These are phyloP conservation scores for Spinus pinus DNA, from an alignment of 2,797 vertebrate species.

Conservation along the genomic window DNA sequence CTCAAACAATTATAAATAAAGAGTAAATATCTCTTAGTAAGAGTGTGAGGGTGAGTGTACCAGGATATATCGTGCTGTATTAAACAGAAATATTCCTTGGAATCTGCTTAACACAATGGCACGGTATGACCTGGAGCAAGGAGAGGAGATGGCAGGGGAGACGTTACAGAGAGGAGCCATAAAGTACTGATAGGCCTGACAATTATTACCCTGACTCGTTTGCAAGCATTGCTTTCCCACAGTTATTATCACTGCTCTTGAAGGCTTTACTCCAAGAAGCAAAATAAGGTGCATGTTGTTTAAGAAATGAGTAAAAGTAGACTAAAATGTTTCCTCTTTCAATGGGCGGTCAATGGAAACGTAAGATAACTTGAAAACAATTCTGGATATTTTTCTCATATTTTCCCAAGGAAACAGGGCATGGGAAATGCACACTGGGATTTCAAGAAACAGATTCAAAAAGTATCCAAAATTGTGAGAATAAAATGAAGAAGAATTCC, in stretches of 20 bases:
- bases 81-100: neutral
- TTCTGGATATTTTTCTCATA: neutral
- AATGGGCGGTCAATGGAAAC: neutral
- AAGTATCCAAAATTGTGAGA: neutral
- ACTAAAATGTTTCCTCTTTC: neutral
- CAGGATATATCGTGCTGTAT: neutral
- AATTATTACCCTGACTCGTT: conserved; percentile 3
- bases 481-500: neutral
- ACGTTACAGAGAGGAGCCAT: neutral
- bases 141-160: neutral
- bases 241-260: neutral
- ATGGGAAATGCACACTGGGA: neutral
- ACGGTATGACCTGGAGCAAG: neutral
- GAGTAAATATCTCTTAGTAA: neutral
- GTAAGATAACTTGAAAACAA: neutral
- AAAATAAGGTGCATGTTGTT: neutral
- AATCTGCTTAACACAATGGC: conserved; percentile 17
- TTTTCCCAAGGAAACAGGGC: neutral
- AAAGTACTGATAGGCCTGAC: neutral
- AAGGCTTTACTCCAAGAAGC: neutral
- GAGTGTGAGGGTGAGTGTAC: neutral
- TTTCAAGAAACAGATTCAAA: neutral
- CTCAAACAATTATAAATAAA: conserved; percentile 65
- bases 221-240: neutral
- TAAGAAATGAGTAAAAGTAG: neutral